These are phyloP conservation scores for Rhyacophila brunnea DNA, from an alignment of 1,140 invertebrate species.

Conservation along the genomic window DNA sequence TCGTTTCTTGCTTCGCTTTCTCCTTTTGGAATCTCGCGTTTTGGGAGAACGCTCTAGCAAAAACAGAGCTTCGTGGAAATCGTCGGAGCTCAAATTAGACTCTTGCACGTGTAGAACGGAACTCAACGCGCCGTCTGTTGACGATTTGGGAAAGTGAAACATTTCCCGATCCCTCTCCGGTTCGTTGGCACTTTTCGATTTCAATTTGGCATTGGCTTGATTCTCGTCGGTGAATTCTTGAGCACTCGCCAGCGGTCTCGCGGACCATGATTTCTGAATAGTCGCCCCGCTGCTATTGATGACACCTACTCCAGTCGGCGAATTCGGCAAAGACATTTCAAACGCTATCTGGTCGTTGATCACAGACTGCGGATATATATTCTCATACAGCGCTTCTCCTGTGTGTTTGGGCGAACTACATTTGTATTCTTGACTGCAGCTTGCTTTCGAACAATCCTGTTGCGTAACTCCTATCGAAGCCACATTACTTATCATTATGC, in stretches of 20 bases:
- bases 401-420: slow-evolving; percentile 6
- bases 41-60: slow-evolving; percentile 57
- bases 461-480: slow-evolving; percentile 10
- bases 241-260: slow-evolving; percentile 19
- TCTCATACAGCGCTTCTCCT: slow-evolving; percentile 29
- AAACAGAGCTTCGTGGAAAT: slow-evolving; percentile 62
- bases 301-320: slow-evolving; percentile 8
- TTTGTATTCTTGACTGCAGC: slow-evolving; percentile 13
- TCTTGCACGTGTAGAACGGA: slow-evolving; percentile 61
- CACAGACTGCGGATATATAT: slow-evolving; percentile 23
- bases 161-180: slow-evolving; percentile 55
- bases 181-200: slow-evolving; percentile 56
- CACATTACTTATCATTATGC: slow-evolving; percentile 32
- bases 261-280: slow-evolving; percentile 30
- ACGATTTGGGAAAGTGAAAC: slow-evolving; percentile 59
- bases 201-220: slow-evolving; percentile 26
- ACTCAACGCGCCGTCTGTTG: slow-evolving; percentile 58
- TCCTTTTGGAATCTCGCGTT: slow-evolving; percentile 45
- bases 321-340: slow-evolving; percentile 31
- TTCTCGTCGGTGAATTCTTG: slow-evolving; percentile 23
- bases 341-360: slow-evolving; percentile 22
- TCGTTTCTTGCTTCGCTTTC: slow-evolving; percentile 46
- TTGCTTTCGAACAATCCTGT: neutral
- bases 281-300: neutral
- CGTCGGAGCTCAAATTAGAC: slow-evolving; percentile 60